Base-by-base conservation (phyloP, 2,113 vertebrate species). In the Delphinus delphis region DNA sequence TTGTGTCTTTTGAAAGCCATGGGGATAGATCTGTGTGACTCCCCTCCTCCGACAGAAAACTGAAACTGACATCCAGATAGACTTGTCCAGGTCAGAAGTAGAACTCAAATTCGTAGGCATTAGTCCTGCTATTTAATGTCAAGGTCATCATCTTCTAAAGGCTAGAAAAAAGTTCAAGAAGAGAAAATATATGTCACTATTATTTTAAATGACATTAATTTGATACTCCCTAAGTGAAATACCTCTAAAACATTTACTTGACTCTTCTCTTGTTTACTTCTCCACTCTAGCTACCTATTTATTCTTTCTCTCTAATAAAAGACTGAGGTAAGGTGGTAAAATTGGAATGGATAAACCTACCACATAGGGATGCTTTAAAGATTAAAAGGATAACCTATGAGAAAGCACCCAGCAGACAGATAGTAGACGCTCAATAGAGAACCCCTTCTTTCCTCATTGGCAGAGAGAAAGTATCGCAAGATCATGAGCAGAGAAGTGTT, bases 231-330 rank as follows among this genome's bases (percentile, higher is more conserved):
- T 92, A 65, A 96, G 76, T 47, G 63, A 89, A 96, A 95, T 2
- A 2, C 44, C 84, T 80, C 11, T 71, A 41, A 92, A 58, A n/a
- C 8, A 81, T 12, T 67, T 36, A 8, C n/a, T 28, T 60, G 58
- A 18, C 23, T 90, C 44, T 65, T 88, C 26, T 93, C 25, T 88
- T 88, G 7, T 67, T 44, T 83, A 36, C 4, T 87, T 95, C 47
- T 95, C 55, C 53, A 70, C 18, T 93, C 17, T 68, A 38, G 44
- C 21, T 88, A 38, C 10, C 47, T 79, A n/a, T n/a, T n/a, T 65
- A 70, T 58, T 76, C 11, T 95, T 91, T 92, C 8, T 91, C 58
- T 96, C 84, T 84, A 28, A 84, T 91, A 93, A 94, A 33, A 93
- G 68, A 62, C 62, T 25, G 8, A 77, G 33, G 0, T 55, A 14